Conservation (phyloP, 2,888 invertebrate species). For the Salpingus planirostris region DNA sequence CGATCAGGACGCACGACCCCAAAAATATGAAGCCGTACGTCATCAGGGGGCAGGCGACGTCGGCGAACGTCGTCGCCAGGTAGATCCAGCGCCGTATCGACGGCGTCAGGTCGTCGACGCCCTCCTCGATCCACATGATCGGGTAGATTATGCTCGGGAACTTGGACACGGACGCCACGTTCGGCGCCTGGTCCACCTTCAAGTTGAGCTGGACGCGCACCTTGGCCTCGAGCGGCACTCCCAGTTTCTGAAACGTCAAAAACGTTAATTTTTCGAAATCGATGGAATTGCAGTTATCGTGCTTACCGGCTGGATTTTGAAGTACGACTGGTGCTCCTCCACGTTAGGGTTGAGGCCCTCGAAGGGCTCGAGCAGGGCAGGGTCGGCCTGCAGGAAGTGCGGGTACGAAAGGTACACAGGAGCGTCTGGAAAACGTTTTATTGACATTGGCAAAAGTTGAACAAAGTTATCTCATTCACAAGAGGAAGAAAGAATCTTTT, state of each 20-base stretch:
- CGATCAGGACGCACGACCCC: slow-evolving; percentile 56
- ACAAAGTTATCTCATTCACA: too few species aligned
- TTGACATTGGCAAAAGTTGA: slow-evolving; percentile 2
- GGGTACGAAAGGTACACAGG: slow-evolving; percentile 85
- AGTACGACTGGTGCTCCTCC: slow-evolving; percentile 64
- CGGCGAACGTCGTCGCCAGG: slow-evolving; percentile 68
- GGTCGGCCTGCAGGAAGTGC: slow-evolving; percentile 79
- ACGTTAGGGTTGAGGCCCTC: slow-evolving; percentile 63
- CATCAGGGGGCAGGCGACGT: slow-evolving; percentile 58
- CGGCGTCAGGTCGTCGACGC: slow-evolving; percentile 68
- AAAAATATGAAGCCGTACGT: slow-evolving; percentile 64
- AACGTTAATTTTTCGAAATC: not conserved
- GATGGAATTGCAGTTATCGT: not conserved
- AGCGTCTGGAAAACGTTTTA: slow-evolving; percentile 58
- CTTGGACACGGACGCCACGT: slow-evolving; percentile 61
- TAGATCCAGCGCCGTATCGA: slow-evolving; percentile 76
- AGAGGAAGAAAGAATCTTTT: too few species aligned
- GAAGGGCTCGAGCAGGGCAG: slow-evolving; percentile 54
- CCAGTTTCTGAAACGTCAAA: slow-evolving; percentile 58
- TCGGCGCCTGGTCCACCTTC: slow-evolving; percentile 64
- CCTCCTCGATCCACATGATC: slow-evolving; percentile 86
- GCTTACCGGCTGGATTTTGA: slow-evolving; percentile 79
- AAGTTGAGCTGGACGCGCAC: slow-evolving; percentile 74
- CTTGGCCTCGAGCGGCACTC: slow-evolving; percentile 74
- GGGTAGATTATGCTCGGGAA: slow-evolving; percentile 78